Evolutionary conservation across 2,797 vertebrate species (phyloP), one percentile per base, ranked within the genome.

Genomic region (Hipposideros larvatus): DNA sequence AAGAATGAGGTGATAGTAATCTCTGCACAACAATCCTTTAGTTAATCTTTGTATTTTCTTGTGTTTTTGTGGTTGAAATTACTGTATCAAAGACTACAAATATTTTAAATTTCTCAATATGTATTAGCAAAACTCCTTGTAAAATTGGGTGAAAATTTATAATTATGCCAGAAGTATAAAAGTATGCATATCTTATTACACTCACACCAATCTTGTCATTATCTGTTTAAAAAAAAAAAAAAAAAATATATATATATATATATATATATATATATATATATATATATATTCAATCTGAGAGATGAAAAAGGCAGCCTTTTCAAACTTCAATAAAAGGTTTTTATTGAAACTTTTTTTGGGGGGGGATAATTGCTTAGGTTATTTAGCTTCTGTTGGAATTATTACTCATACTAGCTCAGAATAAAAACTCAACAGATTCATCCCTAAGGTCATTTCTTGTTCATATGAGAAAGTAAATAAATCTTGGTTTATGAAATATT

Each of bases 401-500:
- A 24, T 66, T 90, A 48, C 4, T 53, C 11, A 37, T 34, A 59
- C 24, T 61, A 48, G n/a, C 19, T 85, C 24, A 82, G 71, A 87
- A 41, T 74, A 84, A 79, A 91, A 88, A 43, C 28, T 24, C 65
- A 59, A 46, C 8, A 86, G 48, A 70, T 74, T 86, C 55, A 75
- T 68, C 11, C 21, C 2, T 51, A 87, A 86, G 41, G n/a, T 41
- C 5, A 70, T 83, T 91, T 70, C n/a, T 93, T 92, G 11, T 53
- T 91, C 34, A 93, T 8, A 66, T 83, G 46, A 77, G 31, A 59
- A 73, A 65, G 48, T 75, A 77, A 77, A 71, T 51, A 66, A 41
- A 3, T 88, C 10, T 79, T 84, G 31, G 28, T 68, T 71, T 88
- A 85, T 61, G n/a, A 91, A 84, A 79, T 85, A 91, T 84, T 79